Conservation (phyloP, 2,888 invertebrate species). For the Dysmachus trigonus region DNA sequence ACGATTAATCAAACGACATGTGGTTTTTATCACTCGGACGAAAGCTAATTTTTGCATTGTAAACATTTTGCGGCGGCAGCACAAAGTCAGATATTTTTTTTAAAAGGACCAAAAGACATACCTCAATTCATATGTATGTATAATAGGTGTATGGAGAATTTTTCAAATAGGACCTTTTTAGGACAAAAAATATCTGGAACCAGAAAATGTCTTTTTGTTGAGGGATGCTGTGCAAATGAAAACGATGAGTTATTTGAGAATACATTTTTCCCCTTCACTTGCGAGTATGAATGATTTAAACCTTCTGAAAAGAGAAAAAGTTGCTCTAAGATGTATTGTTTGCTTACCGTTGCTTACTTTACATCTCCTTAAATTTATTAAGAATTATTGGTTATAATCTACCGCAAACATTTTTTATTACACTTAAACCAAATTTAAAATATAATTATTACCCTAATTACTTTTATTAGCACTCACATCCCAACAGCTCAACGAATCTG, state of each 20-base stretch:
- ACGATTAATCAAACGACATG: conserved; percentile 28
- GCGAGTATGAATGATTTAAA: neutral
- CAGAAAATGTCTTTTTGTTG: neutral
- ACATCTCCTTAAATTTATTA: neutral
- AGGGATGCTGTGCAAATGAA: neutral
- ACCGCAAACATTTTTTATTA: too few relatives aligned
- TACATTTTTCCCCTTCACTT: neutral
- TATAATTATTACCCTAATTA: too few relatives aligned
- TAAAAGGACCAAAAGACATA: neutral
- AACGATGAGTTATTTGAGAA: neutral
- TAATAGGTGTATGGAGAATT: neutral
- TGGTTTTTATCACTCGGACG: conserved; percentile 11
- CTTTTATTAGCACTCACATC: too few relatives aligned
- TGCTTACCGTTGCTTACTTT: neutral
- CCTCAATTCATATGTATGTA: neutral
- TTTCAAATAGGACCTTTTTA: neutral
- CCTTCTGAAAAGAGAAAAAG: neutral
- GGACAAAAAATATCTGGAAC: neutral
- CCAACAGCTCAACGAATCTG: too few relatives aligned
- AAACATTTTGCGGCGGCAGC: neutral
- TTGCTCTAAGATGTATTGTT: neutral
- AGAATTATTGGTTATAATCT: too few relatives aligned
- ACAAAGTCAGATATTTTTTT: neutral
- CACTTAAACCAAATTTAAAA: too few relatives aligned
- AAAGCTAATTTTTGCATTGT: conserved; percentile 23